Percentiles rank a stretch among this genome's conserved stretches.
Evolutionary conservation across 35 echinoderm and acorn worm genomes (phyloP).

Genomic region (Heliocidaris erythrogramma): DNA sequence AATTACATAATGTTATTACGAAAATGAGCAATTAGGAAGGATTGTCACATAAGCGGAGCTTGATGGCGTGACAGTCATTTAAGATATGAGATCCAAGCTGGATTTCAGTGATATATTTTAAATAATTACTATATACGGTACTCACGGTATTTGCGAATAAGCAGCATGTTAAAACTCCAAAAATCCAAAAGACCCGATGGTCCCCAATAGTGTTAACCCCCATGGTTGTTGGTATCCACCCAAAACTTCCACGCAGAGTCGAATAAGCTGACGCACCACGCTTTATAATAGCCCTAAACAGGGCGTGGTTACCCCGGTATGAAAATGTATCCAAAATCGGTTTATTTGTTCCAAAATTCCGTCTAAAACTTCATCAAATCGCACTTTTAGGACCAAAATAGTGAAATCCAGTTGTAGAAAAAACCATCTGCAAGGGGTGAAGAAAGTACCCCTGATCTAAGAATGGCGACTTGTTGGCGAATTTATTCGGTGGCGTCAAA

Average conservation of each 20-base stretch:
- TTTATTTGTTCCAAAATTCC: neutral
- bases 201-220: neutral
- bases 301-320: neutral
- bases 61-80: too few species aligned
- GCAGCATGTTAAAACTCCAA: neutral
- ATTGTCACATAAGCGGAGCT: too few species aligned
- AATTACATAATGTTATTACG: too few species aligned
- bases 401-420: neutral
- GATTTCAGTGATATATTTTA: neutral
- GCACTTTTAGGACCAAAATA: neutral
- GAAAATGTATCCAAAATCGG: constrained; percentile 8
- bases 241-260: neutral
- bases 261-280: neutral
- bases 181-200: neutral
- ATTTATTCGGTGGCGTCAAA: neutral
- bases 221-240: neutral
- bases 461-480: neutral
- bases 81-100: too few species aligned
- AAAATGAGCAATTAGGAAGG: too few species aligned
- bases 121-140: neutral
- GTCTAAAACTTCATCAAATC: neutral
- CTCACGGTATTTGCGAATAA: neutral
- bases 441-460: neutral
- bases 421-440: neutral
- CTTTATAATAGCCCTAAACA: neutral